phyloP scores from a whole-genome alignment of 2,797 vertebrate genomes.

The Galaxias olidus region DNA sequence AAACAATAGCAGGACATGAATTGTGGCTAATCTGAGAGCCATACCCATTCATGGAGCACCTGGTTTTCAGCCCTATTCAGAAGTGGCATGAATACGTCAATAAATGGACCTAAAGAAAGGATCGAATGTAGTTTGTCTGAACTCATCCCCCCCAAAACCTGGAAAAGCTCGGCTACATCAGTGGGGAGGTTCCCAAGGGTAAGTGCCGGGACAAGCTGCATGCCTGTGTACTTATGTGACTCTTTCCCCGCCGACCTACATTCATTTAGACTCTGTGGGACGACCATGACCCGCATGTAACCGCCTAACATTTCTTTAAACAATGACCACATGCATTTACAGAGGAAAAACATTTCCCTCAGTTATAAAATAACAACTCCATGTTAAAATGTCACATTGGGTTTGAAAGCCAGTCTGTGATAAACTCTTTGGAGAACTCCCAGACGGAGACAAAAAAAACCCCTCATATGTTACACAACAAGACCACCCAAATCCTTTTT shows the following conservation, averaged over 20 bases:
- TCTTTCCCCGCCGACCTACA: constrained; percentile 58
- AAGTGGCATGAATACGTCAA: constrained; percentile 54
- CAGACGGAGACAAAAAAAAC: constrained; percentile 48
- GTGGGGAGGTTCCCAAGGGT: constrained; percentile 59
- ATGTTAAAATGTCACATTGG: constrained; percentile 40
- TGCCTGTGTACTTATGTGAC: constrained; percentile 55
- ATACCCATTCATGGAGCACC: constrained; percentile 67
- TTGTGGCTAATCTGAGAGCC: constrained; percentile 63
- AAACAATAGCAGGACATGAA: constrained; percentile 66
- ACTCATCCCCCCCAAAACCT: constrained; percentile 47
- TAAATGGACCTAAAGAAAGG: constrained; percentile 44
- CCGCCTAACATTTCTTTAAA: constrained; percentile 5
- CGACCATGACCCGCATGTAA: constrained; percentile 33
- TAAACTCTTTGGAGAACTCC: constrained; percentile 58
- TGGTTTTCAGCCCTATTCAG: constrained; percentile 68
- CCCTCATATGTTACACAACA: constrained; percentile 44
- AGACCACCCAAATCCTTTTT: constrained; percentile 62
- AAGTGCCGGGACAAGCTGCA: constrained; percentile 56
- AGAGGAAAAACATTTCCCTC: constrained; percentile 23
- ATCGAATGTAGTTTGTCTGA: constrained; percentile 61
- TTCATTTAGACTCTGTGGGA: constrained; percentile 55
- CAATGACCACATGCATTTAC: constrained; percentile 3
- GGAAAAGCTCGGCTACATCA: constrained; percentile 48
- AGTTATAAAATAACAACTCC: constrained; percentile 14
- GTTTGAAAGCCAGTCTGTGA: constrained; percentile 49